Percentiles rank a stretch among this genome's conserved stretches.
These are phyloP conservation scores for Melanotaenia maccullochi DNA, from an alignment of 2,797 vertebrate genomes.

Conservation along the genomic window DNA sequence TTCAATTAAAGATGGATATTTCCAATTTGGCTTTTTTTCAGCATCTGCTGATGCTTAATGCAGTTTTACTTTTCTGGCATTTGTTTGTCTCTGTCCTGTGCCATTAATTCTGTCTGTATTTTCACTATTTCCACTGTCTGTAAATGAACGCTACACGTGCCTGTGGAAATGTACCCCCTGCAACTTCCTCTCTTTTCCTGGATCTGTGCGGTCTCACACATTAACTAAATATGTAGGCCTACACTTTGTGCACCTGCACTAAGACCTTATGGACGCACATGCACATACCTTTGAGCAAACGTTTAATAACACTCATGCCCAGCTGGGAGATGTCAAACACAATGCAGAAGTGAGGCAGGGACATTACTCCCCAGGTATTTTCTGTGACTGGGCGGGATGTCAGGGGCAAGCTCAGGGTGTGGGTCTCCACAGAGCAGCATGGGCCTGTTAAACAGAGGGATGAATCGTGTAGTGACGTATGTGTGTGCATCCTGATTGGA, in stretches of 20 bases:
- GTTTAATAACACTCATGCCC: conserved; percentile 58
- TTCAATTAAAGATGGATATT: conserved; percentile 14
- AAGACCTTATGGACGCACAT: conserved; percentile 44
- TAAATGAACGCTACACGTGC: conserved; percentile 74
- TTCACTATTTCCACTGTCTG: conserved; percentile 65
- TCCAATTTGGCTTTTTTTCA: conserved; percentile 30
- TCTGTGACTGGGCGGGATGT: conserved; percentile 51
- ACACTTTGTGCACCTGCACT: conserved; percentile 57
- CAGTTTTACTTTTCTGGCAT: conserved; percentile 65
- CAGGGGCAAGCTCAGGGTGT: conserved; percentile 73
- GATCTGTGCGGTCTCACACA: conserved; percentile 49
- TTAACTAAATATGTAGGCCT: conserved; percentile 47
- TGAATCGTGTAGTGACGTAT: conserved; percentile 47
- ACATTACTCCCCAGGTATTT: conserved; percentile 49
- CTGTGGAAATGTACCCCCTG: conserved; percentile 77
- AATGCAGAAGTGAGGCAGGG: conserved; percentile 62
- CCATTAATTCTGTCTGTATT: conserved; percentile 67
- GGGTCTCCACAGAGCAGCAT: conserved; percentile 76
- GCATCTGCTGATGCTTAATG: conserved; percentile 37
- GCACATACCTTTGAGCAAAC: conserved; percentile 45
- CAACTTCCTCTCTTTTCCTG: conserved; percentile 64
- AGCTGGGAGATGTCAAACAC: conserved; percentile 63
- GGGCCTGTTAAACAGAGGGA: conserved; percentile 54
- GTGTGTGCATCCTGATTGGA: conserved; percentile 61
- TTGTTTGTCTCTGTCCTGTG: conserved; percentile 68